Conservation (phyloP, 2,888 invertebrate species). For the Cylindroiulus punctatus region DNA sequence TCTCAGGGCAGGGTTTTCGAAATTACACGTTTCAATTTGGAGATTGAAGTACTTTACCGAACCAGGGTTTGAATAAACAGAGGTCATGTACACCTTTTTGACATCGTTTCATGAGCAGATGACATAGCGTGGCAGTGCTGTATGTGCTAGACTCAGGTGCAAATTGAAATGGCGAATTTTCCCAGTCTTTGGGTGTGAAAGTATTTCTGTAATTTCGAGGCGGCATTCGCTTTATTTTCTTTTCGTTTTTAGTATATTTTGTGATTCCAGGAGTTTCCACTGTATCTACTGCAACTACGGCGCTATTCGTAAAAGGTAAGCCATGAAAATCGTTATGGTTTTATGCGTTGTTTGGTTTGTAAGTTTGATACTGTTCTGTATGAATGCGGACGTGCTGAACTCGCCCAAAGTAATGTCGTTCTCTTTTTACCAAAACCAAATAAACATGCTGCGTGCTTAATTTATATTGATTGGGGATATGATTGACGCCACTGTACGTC, state of each 20-base stretch:
- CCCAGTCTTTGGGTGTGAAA: neutral
- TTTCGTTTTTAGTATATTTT: neutral
- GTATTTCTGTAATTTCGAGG: neutral
- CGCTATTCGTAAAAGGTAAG: constrained; percentile 10
- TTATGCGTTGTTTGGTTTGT: neutral
- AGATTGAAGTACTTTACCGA: too few species aligned
- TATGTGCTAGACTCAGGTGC: neutral
- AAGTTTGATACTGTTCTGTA: neutral
- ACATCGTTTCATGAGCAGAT: too few species aligned
- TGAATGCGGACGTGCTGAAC: neutral
- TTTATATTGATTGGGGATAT: too few species aligned
- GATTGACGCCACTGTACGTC: too few species aligned
- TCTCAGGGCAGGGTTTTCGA: too few species aligned
- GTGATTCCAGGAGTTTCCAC: neutral
- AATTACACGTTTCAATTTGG: too few species aligned
- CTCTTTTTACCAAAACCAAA: neutral
- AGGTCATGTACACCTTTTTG: too few species aligned
- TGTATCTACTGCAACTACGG: neutral
- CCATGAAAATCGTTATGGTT: neutral
- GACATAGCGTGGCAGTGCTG: neutral
- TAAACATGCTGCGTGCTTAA: too few species aligned
- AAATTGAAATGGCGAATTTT: neutral
- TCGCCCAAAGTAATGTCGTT: neutral
- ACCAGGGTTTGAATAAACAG: too few species aligned
- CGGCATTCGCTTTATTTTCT: neutral